Percentiles rank a stretch among this genome's conserved stretches.
Conservation (phyloP, 2,888 invertebrate genomes). For the Drosophila antonietae region DNA sequence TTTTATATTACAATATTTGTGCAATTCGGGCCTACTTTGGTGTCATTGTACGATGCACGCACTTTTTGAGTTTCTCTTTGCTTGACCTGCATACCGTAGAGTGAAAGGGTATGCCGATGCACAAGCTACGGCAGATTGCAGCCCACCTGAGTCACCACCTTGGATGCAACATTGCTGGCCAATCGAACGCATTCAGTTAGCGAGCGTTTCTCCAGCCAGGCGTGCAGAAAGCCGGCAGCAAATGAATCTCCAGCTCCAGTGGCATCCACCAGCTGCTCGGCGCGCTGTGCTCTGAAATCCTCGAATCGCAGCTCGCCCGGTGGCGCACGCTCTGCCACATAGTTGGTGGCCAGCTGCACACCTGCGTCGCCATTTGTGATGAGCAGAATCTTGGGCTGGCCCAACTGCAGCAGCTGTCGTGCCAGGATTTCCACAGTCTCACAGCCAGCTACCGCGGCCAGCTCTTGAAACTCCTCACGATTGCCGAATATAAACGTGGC, state of each 20-base stretch:
- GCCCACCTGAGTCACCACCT: constrained; percentile 85
- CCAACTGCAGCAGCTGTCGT: constrained; percentile 45
- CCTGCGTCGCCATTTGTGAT: constrained; percentile 88
- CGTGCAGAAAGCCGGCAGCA: constrained; percentile 87
- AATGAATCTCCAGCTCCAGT: constrained; percentile 88
- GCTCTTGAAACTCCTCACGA: constrained; percentile 85
- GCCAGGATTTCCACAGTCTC: constrained; percentile 64
- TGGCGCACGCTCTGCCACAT: constrained; percentile 65
- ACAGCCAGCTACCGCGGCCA: constrained; percentile 81
- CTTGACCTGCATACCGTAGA: constrained; percentile 15
- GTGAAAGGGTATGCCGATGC: neutral
- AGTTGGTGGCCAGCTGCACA: constrained; percentile 85
- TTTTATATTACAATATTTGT: constrained; percentile 11
- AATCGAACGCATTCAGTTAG: constrained; percentile 84
- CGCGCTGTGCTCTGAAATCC: constrained; percentile 82
- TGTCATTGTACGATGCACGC: constrained; percentile 12
- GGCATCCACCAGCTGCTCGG: constrained; percentile 86
- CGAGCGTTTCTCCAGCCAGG: constrained; percentile 83
- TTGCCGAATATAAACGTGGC: constrained; percentile 87
- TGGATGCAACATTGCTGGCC: constrained; percentile 84
- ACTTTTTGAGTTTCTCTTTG: constrained; percentile 22
- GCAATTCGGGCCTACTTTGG: constrained; percentile 37
- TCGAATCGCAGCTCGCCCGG: constrained; percentile 66
- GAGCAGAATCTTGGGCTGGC: constrained; percentile 85
- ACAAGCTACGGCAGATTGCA: constrained; percentile 84